Base-by-base conservation (phyloP, 1,140 invertebrate genomes). In the Polypedilum pembai region DNA sequence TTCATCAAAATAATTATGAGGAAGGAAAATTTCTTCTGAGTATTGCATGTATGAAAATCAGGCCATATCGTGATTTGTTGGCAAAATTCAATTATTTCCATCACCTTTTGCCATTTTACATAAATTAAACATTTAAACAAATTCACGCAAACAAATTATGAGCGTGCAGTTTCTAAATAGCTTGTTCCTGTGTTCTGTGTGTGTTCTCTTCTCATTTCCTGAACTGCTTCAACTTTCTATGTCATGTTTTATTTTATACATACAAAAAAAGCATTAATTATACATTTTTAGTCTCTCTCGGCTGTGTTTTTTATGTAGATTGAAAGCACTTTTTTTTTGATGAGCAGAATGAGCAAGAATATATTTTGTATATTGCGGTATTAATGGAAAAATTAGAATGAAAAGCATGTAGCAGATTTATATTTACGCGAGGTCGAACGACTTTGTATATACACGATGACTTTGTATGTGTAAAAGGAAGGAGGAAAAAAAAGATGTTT, bases 1-100 rank as follows among this genome's bases (percentile, higher is more conserved):
- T 69, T 69, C 65, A 69, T 69, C 65, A 69, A 69, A 69, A 69
- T 69, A 69, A 69, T 69, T 69, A 69, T 69, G 65, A 69, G 65
- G 20, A 69, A 69, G 65, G 24, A 33, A 33, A 33, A 56, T 56
- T 56, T 15, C 8, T 45, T 45, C 8, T 45, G 8, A 56, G 12
- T 8, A 3, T 56, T 56, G 45, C 12, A 56, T 56, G 8, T 56
- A 45, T n/a, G 10, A 56, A 1, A 56, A n/a, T 56, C 45, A 56
- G 12, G 45, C 45, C 45, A 56, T 8, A 15, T n/a, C 45, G n/a
- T 33, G 24, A 33, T 33, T n/a, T n/a, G n/a, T n/a, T n/a, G n/a
- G n/a, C n/a, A n/a, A n/a, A n/a, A n/a, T n/a, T 33, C 24, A 33
- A 33, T 33, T 33, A 33, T 33, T 3, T 33, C 45, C 45, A 56